Conservation (phyloP, 2,113 vertebrate genomes). For the Antechinus stuartii region DNA sequence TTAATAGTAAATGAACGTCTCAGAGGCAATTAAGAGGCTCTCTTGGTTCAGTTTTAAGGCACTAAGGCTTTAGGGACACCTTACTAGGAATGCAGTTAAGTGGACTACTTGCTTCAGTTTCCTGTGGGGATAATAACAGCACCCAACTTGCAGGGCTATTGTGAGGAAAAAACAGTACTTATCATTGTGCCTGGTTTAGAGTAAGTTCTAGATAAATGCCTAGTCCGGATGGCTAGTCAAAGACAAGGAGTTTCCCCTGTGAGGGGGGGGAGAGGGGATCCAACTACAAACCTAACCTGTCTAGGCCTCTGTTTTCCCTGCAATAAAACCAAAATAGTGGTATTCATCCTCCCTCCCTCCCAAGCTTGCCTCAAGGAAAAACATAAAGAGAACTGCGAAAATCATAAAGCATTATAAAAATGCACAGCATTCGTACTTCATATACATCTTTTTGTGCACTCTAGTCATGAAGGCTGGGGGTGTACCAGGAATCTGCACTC, state of each 20-base stretch:
- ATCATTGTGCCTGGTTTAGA: background rate
- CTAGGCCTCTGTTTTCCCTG: background rate
- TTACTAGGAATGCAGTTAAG: background rate
- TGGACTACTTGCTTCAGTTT: background rate
- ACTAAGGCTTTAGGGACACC: background rate
- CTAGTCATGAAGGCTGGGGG: background rate
- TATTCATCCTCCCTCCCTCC: background rate
- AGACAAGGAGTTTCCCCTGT: background rate
- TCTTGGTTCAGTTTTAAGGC: background rate
- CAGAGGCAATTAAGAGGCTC: background rate
- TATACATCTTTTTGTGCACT: background rate
- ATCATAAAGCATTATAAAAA: background rate
- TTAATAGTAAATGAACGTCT: background rate
- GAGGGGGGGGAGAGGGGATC: background rate
- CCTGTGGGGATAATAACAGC: background rate
- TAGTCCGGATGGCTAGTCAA: background rate
- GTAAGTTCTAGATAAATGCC: background rate
- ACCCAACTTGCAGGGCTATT: background rate
- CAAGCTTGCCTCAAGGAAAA: background rate
- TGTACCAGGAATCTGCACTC: background rate
- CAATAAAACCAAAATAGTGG: background rate
- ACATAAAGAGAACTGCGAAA: background rate
- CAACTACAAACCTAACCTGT: background rate
- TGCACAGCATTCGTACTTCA: fast-evolving
- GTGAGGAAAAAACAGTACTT: background rate